Percentiles rank a stretch among this genome's conserved stretches.
These are phyloP conservation scores for Leptobrachium leishanense DNA, from an alignment of 2,113 vertebrate genomes.

Conservation along the genomic window DNA sequence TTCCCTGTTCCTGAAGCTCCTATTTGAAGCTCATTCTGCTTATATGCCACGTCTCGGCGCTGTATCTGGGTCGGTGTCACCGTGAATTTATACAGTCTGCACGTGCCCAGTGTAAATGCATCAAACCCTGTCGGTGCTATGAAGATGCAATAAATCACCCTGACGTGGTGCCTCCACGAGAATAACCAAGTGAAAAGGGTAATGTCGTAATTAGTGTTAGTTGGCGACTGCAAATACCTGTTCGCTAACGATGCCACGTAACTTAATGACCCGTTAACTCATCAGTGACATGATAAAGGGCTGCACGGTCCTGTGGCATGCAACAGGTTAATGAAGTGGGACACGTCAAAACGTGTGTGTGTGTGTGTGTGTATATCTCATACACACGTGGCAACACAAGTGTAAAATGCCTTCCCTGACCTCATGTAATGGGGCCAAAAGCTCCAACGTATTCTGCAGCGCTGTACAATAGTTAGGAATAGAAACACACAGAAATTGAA, in stretches of 20 bases:
- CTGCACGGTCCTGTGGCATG: not conserved
- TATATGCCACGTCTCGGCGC: no score
- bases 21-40: no score
- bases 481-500: no score
- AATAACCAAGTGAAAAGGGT: conserved; percentile 7
- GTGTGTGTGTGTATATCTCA: no score
- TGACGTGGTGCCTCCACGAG: conserved; percentile 2
- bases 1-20: no score
- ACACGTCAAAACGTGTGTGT: not conserved
- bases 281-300: conserved; percentile 1
- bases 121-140: not conserved
- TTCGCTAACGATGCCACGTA: conserved; percentile 11
- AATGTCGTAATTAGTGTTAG: conserved; percentile 26
- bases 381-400: no score
- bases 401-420: no score
- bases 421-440: no score
- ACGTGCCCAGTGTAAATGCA: not conserved
- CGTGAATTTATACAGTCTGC: not conserved
- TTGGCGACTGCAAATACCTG: not conserved
- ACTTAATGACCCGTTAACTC: conserved; percentile 20
- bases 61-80: no score
- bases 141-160: conserved; percentile 9
- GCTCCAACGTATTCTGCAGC: no score
- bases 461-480: no score
- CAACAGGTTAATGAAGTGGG: conserved; percentile 4